phyloP scores from a whole-genome alignment of 2,113 vertebrate species.

The Petaurus breviceps region DNA sequence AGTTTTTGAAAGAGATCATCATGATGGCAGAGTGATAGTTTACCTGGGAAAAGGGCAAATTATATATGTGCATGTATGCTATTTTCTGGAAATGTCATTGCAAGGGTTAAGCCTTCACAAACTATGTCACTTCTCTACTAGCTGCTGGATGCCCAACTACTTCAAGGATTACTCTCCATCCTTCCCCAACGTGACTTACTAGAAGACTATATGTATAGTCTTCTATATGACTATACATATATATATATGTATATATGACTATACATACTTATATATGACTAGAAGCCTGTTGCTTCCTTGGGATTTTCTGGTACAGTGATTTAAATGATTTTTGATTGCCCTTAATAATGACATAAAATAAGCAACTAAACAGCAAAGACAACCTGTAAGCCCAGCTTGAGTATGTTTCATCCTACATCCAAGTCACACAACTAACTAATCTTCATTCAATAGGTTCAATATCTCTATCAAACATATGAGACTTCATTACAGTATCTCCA shows the following conservation, averaged over 20 bases:
- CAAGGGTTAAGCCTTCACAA: conserved; percentile 97
- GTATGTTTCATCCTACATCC: too few relatives aligned
- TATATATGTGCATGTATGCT: conserved; percentile 98
- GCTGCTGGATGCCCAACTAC: conserved; percentile 94
- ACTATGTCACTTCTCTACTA: conserved; percentile 94
- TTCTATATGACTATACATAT: too few relatives aligned
- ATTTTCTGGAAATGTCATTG: conserved; percentile 97
- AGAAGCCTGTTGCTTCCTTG: conserved; percentile 86
- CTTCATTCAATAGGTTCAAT: background rate
- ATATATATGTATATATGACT: too few relatives aligned
- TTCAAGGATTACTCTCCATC: conserved; percentile 93
- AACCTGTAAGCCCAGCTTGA: background rate
- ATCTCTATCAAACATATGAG: background rate
- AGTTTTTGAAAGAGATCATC: conserved; percentile 94
- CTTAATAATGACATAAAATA: background rate
- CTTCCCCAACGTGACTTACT: conserved; percentile 94
- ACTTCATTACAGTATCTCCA: background rate
- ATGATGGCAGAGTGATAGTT: conserved; percentile 96
- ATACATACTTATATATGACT: too few relatives aligned
- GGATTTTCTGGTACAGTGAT: conserved; percentile 93
- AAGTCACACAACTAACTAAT: background rate
- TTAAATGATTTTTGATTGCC: conserved; percentile 90
- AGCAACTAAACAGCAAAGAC: background rate
- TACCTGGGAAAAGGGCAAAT: conserved; percentile 93
- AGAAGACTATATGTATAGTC: conserved; percentile 73